phyloP scores from a whole-genome alignment of 64 coral and sea anemone species.

The Montipora efflorescens region DNA sequence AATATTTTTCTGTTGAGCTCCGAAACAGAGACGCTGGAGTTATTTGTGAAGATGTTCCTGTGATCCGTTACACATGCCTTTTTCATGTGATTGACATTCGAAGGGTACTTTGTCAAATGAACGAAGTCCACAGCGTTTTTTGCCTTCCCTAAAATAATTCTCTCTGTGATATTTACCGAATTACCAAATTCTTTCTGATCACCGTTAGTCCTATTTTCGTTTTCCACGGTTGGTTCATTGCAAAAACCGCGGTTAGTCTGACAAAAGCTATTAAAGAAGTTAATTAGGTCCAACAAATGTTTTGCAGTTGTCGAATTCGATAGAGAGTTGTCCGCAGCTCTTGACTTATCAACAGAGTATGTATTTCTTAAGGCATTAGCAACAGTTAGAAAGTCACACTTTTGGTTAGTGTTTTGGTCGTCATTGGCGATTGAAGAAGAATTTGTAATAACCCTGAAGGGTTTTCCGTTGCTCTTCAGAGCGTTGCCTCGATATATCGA shows the following conservation, averaged over 20 bases:
- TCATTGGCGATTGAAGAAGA: background rate
- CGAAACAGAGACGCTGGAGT: background rate
- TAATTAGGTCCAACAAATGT: conserved; percentile 19
- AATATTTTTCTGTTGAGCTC: background rate
- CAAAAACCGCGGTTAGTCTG: background rate
- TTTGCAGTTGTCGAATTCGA: background rate
- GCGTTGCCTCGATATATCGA: background rate
- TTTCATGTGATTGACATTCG: background rate
- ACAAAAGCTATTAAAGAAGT: conserved; percentile 10
- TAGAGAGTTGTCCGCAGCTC: too few relatives aligned
- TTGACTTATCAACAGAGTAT: background rate
- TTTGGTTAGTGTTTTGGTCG: background rate
- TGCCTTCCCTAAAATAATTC: background rate
- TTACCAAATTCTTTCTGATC: too few relatives aligned
- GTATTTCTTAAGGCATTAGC: background rate
- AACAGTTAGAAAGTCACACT: background rate
- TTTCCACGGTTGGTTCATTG: background rate
- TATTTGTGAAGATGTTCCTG: background rate
- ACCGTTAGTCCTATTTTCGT: background rate
- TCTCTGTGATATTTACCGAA: background rate
- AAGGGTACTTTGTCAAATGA: background rate
- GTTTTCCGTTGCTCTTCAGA: background rate
- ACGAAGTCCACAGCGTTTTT: background rate
- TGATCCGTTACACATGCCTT: background rate
- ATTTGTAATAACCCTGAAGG: background rate